phyloP scores from a whole-genome alignment of 2,888 invertebrate genomes.

The Agrilus biguttatus region DNA sequence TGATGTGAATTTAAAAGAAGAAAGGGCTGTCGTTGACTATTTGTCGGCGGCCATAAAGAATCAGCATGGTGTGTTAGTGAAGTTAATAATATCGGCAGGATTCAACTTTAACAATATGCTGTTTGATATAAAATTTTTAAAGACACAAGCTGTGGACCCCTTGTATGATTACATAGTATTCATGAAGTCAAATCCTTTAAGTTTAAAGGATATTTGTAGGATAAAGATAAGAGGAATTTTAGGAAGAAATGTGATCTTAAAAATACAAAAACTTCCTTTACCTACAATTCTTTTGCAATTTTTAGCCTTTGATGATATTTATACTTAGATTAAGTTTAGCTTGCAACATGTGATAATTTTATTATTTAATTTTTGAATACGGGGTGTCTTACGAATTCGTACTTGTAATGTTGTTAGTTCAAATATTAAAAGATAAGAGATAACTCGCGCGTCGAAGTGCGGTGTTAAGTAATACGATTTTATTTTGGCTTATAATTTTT shows the following conservation, averaged over 20 bases:
- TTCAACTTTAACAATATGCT: slow-evolving; percentile 25
- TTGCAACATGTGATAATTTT: too few species aligned
- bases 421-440: too few species aligned
- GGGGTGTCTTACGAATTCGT: too few species aligned
- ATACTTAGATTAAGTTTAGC: neutral
- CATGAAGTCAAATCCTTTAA: slow-evolving; percentile 32
- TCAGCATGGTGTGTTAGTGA: slow-evolving; percentile 25
- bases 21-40: slow-evolving; percentile 41
- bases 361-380: too few species aligned
- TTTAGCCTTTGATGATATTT: slow-evolving; percentile 40
- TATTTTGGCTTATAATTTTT: too few species aligned
- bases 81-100: slow-evolving; percentile 31
- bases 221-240: slow-evolving; percentile 37
- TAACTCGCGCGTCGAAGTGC: too few species aligned
- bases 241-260: slow-evolving; percentile 24
- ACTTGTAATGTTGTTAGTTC: too few species aligned
- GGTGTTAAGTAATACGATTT: too few species aligned
- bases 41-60: slow-evolving; percentile 38
- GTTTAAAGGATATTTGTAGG: slow-evolving; percentile 41
- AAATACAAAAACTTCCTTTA: slow-evolving; percentile 37
- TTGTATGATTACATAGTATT: slow-evolving; percentile 23
- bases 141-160: slow-evolving; percentile 19
- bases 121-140: slow-evolving; percentile 23
- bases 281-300: slow-evolving; percentile 41
- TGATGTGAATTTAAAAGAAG: slow-evolving; percentile 44